These are phyloP conservation scores for Eulithis prunata DNA, from an alignment of 2,888 invertebrate genomes.

Conservation along the genomic window DNA sequence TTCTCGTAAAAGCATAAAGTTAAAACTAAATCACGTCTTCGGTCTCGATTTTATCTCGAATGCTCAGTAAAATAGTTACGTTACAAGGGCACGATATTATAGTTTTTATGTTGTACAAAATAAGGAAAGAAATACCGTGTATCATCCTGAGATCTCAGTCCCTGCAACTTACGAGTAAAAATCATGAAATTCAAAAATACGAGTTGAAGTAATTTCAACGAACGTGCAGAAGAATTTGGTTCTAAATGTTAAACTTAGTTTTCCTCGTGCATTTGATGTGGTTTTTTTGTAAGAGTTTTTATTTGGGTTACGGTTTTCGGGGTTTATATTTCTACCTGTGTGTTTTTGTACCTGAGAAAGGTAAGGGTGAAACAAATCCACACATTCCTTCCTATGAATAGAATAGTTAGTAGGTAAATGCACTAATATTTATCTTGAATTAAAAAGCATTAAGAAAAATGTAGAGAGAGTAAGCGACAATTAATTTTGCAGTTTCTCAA, in stretches of 20 bases:
- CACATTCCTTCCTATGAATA: background rate
- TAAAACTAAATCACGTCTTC: constrained; percentile 15
- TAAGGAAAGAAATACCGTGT: constrained; percentile 16
- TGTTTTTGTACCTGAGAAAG: constrained; percentile 34
- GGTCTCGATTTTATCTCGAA: constrained; percentile 34
- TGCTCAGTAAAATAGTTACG: constrained; percentile 28
- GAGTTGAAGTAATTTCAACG: constrained; percentile 2
- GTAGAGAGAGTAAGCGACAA: too few species aligned
- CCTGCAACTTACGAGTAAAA: constrained; percentile 13
- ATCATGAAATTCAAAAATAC: constrained; percentile 16
- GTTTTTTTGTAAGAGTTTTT: constrained; percentile 10
- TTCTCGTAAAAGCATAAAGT: constrained; percentile 2
- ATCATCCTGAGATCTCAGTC: background rate
- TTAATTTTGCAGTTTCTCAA: too few species aligned
- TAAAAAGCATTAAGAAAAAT: too few species aligned
- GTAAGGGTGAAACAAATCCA: constrained; percentile 9
- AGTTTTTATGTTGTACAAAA: constrained; percentile 4
- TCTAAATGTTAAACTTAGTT: constrained; percentile 1
- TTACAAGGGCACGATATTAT: constrained; percentile 7
- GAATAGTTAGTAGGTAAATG: background rate
- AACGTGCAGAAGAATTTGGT: constrained; percentile 16
- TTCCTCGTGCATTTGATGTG: constrained; percentile 3
- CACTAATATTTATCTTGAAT: too few species aligned
- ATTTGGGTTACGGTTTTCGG: constrained; percentile 6
- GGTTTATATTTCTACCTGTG: constrained; percentile 26